Base-by-base conservation (phyloP, 1,140 invertebrate genomes). In the Drosophila nannoptera region DNA sequence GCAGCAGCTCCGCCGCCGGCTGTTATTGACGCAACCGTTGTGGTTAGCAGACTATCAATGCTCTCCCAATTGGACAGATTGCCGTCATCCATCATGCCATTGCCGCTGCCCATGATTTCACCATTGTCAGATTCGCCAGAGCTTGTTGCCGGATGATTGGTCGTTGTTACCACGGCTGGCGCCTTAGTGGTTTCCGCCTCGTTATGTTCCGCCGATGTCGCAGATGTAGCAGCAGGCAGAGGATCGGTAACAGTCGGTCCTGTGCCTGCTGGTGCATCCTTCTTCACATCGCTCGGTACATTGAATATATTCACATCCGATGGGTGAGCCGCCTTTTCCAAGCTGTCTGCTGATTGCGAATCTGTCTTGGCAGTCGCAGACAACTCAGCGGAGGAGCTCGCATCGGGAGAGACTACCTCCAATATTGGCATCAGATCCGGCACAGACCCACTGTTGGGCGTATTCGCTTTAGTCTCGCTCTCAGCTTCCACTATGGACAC, bases 31-130 rank as follows among this genome's bases (percentile, higher is more conserved):
- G 74, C 78, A 43, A 78, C 71, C 5, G 81, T 78, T 29, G 90
- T 89, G 22, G 86, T 87, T n/a, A 90, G 73, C n/a, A 90, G 68
- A 52, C 86, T 83, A 53, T 91, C 90, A 12, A 90, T 76, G 48
- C 78, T 88, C 32, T 91, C 90, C 73, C 89, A 87, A 48, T 80
- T 87, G 50, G 70, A 54, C 6, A 73, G 61, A 65, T 78, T 73
- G 2, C 66, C 50, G 7, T 87, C 78, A 54, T 84, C 80, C 8
- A 22, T 3, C 22, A 77, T 49, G 3, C 49, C 64, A 12, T 38
- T 71, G 43, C 68, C 70, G 12, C 58, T 69, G 4, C 53, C 66
- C 36, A 69, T 5, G 6, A 73, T 46, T 29, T 86, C 82, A 1
- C 58, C 74, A 22, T 55, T 78, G 6, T 7, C 45, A 1, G 61